Evolutionary conservation across 2,797 vertebrate genomes (phyloP).

Genomic region (Otolemur crassicaudatus): DNA sequence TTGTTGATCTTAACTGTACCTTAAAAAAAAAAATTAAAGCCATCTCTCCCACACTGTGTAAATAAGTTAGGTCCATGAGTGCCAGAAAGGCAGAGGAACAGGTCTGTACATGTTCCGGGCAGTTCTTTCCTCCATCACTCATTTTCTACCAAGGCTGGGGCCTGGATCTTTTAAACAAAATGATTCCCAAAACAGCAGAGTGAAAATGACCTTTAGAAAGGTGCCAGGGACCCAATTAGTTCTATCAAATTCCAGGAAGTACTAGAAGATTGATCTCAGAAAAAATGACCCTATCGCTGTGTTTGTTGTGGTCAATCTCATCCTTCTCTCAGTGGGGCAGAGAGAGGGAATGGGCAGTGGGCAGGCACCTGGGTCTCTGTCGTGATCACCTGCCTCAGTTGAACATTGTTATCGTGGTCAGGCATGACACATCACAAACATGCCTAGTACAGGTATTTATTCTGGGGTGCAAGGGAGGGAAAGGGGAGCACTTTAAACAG

Average conservation of each 20-base stretch:
- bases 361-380: too few species aligned
- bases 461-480: neutral
- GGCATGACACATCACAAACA: neutral
- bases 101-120: neutral
- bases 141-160: neutral
- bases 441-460: fast-evolving
- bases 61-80: neutral
- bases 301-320: neutral
- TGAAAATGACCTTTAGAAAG: conserved; percentile 7
- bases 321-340: neutral
- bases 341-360: neutral
- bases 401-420: neutral
- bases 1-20: neutral
- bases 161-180: neutral
- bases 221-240: conserved; percentile 18
- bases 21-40: neutral
- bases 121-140: neutral
- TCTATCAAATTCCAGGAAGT: neutral
- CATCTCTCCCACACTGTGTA: neutral
- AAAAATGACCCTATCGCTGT: neutral
- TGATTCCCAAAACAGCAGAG: neutral
- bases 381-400: neutral
- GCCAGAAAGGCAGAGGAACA: neutral
- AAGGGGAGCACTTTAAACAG: neutral
- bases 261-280: neutral